Evolutionary conservation across 2,797 vertebrate genomes (phyloP).

Genomic region (Neosilurus hyrtlii): DNA sequence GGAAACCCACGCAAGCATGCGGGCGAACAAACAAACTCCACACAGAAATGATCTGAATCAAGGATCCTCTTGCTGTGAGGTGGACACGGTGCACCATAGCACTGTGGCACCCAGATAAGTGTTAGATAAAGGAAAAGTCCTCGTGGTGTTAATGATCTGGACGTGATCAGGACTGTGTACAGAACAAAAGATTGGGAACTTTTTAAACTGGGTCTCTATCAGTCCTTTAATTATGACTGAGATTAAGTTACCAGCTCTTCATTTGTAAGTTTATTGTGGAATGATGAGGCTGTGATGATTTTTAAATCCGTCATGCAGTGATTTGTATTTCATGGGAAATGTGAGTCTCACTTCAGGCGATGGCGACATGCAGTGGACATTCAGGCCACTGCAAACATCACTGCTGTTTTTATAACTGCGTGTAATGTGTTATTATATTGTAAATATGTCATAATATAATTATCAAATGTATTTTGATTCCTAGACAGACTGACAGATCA

Average conservation of each 20-base stretch:
- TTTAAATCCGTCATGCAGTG: too few species aligned
- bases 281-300: too few species aligned
- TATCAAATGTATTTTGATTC: background rate
- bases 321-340: background rate
- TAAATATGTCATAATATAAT: background rate
- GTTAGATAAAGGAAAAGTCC: too few species aligned
- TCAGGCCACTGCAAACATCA: background rate
- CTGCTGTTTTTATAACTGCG: background rate
- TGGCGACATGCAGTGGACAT: constrained; percentile 49
- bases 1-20: too few species aligned
- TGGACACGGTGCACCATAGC: too few species aligned
- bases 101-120: too few species aligned
- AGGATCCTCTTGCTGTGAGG: too few species aligned
- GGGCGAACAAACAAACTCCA: too few species aligned
- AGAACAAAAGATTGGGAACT: background rate
- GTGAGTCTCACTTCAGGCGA: background rate
- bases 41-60: too few species aligned
- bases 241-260: background rate
- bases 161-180: background rate
- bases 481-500: background rate
- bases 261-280: background rate
- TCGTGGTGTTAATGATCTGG: too few species aligned
- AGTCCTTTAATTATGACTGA: background rate
- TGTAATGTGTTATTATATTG: background rate
- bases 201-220: background rate